Conservation (phyloP, 2,113 vertebrate species). For the Siniperca chuatsi region DNA sequence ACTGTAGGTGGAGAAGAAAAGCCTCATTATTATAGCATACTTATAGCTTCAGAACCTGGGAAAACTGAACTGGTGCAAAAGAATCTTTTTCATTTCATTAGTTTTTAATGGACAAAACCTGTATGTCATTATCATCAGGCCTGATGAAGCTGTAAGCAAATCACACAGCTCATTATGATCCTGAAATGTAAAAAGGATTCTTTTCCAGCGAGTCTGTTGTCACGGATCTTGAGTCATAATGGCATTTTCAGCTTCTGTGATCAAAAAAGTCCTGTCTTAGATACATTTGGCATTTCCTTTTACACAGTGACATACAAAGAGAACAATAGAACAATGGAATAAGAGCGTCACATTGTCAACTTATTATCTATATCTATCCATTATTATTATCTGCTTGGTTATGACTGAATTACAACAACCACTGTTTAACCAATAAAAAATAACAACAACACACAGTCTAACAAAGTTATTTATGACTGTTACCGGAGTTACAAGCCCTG, state of each 20-base stretch:
- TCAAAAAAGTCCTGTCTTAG: constrained; percentile 9
- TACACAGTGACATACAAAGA: background rate
- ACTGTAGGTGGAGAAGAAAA: background rate
- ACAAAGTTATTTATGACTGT: constrained; percentile 34
- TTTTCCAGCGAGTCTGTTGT: constrained; percentile 12
- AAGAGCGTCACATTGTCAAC: constrained; percentile 12
- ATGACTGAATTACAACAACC: constrained; percentile 14
- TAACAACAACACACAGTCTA: constrained; percentile 6
- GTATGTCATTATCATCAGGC: constrained; percentile 37
- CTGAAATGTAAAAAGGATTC: constrained; percentile 30
- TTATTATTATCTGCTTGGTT: background rate
- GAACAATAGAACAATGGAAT: background rate
- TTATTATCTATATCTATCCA: background rate
- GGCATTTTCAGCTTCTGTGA: constrained; percentile 49
- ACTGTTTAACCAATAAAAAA: constrained; percentile 17
- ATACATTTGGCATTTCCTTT: constrained; percentile 32
- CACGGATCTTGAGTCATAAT: constrained; percentile 32
- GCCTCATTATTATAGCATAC: background rate
- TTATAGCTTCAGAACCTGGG: constrained; percentile 6
- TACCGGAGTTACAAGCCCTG: constrained; percentile 28
- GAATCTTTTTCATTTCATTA: constrained; percentile 38
- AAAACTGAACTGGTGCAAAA: constrained; percentile 8
- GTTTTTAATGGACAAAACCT: constrained; percentile 57
- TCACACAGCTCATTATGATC: constrained; percentile 57
- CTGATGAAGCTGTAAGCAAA: constrained; percentile 46